Evolutionary conservation across 1,140 invertebrate species (phyloP).

Genomic region (Homarus americanus): DNA sequence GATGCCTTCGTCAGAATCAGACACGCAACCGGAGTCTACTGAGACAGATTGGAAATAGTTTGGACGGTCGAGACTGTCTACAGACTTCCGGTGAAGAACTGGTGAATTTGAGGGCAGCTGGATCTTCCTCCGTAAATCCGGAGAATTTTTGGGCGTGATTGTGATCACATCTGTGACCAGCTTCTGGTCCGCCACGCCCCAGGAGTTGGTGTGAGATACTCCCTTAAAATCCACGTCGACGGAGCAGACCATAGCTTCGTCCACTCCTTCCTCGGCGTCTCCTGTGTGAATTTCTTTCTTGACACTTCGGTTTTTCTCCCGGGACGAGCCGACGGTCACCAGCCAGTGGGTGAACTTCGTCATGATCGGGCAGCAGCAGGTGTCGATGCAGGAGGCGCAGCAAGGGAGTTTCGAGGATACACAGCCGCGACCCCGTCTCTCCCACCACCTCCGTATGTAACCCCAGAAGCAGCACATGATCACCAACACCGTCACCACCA

Average conservation of each 20-base stretch:
- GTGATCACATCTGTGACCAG: constrained; percentile 71
- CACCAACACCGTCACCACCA: background rate
- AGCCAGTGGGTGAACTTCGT: constrained; percentile 42
- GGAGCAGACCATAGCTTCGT: constrained; percentile 58
- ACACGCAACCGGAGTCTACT: constrained; percentile 68
- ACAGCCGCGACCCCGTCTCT: background rate
- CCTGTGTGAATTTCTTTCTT: background rate
- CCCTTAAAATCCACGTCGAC: constrained; percentile 63
- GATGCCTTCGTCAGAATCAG: constrained; percentile 57
- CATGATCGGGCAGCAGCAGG: constrained; percentile 51
- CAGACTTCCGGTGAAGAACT: constrained; percentile 60
- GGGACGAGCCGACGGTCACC: constrained; percentile 15
- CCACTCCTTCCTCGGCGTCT: constrained; percentile 19
- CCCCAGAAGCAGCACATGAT: constrained; percentile 54
- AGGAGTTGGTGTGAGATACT: constrained; percentile 39
- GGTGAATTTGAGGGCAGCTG: constrained; percentile 65
- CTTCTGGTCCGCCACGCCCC: constrained; percentile 69
- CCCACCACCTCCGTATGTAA: constrained; percentile 26
- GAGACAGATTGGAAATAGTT: constrained; percentile 68
- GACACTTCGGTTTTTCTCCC: constrained; percentile 13
- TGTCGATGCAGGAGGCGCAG: constrained; percentile 56
- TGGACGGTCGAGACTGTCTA: constrained; percentile 48
- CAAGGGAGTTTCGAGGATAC: background rate
- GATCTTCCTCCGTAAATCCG: constrained; percentile 60
- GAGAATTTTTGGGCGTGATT: constrained; percentile 65